Evolutionary conservation across 92 coral and sea anemone species (phyloP), one percentile per base, ranked within the genome.

Genomic region (Montipora capitata): DNA sequence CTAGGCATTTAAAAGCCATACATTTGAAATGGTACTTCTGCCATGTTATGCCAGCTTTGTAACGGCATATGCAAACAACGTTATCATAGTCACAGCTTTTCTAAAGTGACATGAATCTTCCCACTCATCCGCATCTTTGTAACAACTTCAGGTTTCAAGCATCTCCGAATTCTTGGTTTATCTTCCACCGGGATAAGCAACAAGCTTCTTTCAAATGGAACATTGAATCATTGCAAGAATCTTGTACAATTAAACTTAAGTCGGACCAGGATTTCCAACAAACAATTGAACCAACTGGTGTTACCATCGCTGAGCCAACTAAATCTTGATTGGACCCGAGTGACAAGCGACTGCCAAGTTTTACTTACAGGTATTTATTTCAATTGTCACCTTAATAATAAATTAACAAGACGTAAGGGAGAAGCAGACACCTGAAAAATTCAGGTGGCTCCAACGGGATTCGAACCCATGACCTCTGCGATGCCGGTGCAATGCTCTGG

Each of bases 291-390:
- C 40, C 76, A 79, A 58, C 91, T 96, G 40, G 78, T 66, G 40
- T 92, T 96, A 40, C 86, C 92, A 71, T 74, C 83, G 15, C 86
- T 96, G 57, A 92, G 88, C 18, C 95, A 89, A 42, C 81, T 96
- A 16, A 96, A 96, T 81, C 90, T 96, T 42, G 98, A 96, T 84
- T 96, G 99, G 99, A 96, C 97, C 35, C 77, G 95, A 88, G 96
- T 96, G 17, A 89, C 97, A 4, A 79, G 93, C 8, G 97, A 96
- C 82, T 96, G 99, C 62, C 89, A 43, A 10, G 69, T 89, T 45
- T 58, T 96, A 5, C 88, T 96, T 40, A 88, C 91, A 87, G 99
- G 99, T 96, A 72, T 10, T 7, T 2, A 43, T 57, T 54, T 11
- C 10, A 54, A 54, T 0, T 54, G 61, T 11, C 61, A 1, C 7